A percentile compares a stretch with the other conserved stretches of the same genome.
phyloP scores from a whole-genome alignment of 2,797 vertebrate genomes.

The Carapus acus region DNA sequence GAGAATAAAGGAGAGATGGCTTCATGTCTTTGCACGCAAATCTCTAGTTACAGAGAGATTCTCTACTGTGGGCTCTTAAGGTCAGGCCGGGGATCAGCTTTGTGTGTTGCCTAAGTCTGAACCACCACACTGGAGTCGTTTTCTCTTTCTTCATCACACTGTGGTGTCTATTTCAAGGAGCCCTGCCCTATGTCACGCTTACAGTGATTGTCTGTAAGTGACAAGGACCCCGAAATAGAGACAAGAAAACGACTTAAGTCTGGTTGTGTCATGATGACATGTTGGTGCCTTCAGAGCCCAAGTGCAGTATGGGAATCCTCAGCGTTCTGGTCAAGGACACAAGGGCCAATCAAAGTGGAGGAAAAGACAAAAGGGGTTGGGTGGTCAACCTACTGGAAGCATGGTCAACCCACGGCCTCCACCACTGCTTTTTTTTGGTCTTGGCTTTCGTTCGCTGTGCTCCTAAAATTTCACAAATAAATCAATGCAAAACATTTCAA shows the following conservation, averaged over 20 bases:
- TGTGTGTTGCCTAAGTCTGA: slow-evolving; percentile 29
- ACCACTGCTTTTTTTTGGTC: slow-evolving; percentile 99
- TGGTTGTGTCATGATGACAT: slow-evolving; percentile 42
- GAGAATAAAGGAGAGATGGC: slow-evolving; percentile 51
- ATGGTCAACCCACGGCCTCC: slow-evolving; percentile 99
- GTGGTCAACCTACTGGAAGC: slow-evolving; percentile 99
- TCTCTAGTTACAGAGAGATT: slow-evolving; percentile 64
- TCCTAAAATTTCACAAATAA: slow-evolving; percentile 97
- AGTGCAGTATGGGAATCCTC: slow-evolving; percentile 74
- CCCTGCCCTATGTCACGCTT: slow-evolving; percentile 15
- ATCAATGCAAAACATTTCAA: slow-evolving; percentile 82
- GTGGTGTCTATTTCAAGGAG: slow-evolving; percentile 73
- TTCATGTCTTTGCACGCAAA: slow-evolving; percentile 62
- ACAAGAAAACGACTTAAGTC: slow-evolving; percentile 69
- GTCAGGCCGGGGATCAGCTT: slow-evolving; percentile 22
- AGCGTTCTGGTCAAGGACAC: slow-evolving; percentile 99
- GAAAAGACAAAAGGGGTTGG: slow-evolving; percentile 74
- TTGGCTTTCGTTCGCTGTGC: slow-evolving; percentile 99
- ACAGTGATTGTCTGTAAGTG: slow-evolving; percentile 19
- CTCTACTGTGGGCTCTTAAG: slow-evolving; percentile 68
- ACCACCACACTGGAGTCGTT: slow-evolving; percentile 64
- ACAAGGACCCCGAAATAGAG: slow-evolving; percentile 71
- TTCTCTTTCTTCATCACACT: slow-evolving; percentile 49
- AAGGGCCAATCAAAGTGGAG: slow-evolving; percentile 87
- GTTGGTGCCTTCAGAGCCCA: slow-evolving; percentile 66